Base-by-base conservation (phyloP, 2,888 invertebrate species). In the Andrena marginata region DNA sequence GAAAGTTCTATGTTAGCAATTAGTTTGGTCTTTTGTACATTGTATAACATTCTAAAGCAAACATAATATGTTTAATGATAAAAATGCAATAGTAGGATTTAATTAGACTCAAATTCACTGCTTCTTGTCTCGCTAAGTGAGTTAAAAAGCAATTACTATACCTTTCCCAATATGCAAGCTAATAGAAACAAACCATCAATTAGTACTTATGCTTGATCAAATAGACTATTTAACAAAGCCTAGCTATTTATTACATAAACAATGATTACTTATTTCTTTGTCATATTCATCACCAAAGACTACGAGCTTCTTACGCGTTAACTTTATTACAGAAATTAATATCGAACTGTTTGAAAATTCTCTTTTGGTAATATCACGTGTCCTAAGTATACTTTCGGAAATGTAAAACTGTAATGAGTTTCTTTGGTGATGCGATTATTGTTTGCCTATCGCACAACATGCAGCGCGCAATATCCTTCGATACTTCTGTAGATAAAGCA, bases 101-200 rank as follows among this genome's bases (percentile, higher is more conserved):
- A 71, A 72, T 76, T 76, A 73, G 42, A 73, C 59, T 70, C 23
- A 60, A 69, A 60, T 67, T 76, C 71, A 59, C 33, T 83, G 49
- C 65, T 63, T 71, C 65, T 59, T 59, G 59, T 64, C 60, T 54
- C 42, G 51, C 84, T 79, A 82, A 62, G 65, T 84, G 77, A 82
- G 54, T 86, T 42, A 85, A 68, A 87, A 82, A 89, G 82, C 85
- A 88, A 89, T 87, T 94, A 93, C 93, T 91, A 89, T 94, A 94
- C 93, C 92, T 93, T 93, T 92, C 92, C 93, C 91, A 93, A 91
- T 91, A 91, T 93, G 94, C 92, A 90, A 94, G 94, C 93, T 94
- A 92, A 91, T 90, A 90, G 89, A 92, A 93, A 93, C 86, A 91
- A 92, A 90, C 90, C 76, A 83, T 87, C 75, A 77, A 90, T 92